These are phyloP conservation scores for Zophobas atratus DNA, from an alignment of 1,140 invertebrate genomes.

Conservation along the genomic window DNA sequence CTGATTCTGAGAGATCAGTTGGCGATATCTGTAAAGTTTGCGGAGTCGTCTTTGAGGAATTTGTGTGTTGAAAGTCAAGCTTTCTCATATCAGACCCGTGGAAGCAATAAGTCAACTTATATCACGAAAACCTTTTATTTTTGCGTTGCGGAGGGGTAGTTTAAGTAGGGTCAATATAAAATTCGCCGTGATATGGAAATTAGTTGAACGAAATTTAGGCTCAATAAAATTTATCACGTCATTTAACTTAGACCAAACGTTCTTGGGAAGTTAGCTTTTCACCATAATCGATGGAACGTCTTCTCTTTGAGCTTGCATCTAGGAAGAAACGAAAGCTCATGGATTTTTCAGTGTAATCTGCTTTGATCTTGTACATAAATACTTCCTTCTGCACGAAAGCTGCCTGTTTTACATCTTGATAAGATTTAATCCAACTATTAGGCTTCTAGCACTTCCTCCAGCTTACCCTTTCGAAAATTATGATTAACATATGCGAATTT, in stretches of 20 bases:
- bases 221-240: constrained; percentile 37
- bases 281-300: constrained; percentile 28
- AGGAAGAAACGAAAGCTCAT: constrained; percentile 14
- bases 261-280: constrained; percentile 30
- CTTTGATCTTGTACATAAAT: constrained; percentile 21
- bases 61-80: not conserved
- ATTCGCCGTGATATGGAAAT: constrained; percentile 27
- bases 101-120: not conserved
- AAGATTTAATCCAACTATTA: constrained; percentile 3
- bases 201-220: constrained; percentile 19
- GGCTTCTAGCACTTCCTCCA: not conserved
- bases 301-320: constrained; percentile 6
- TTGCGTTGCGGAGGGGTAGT: not conserved
- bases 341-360: constrained; percentile 36
- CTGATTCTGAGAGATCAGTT: constrained; percentile 3
- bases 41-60: constrained; percentile 16
- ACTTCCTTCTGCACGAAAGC: not conserved
- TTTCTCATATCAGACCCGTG: not conserved
- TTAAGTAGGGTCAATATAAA: constrained; percentile 22
- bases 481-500: too few species aligned
- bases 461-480: not conserved
- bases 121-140: constrained; percentile 10
- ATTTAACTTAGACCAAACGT: constrained; percentile 28
- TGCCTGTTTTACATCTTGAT: not conserved
- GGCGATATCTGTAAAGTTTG: constrained; percentile 31